Evolutionary conservation across 2,888 invertebrate species (phyloP), one percentile per base, ranked within the genome.

Genomic region (Meloe dianella): DNA sequence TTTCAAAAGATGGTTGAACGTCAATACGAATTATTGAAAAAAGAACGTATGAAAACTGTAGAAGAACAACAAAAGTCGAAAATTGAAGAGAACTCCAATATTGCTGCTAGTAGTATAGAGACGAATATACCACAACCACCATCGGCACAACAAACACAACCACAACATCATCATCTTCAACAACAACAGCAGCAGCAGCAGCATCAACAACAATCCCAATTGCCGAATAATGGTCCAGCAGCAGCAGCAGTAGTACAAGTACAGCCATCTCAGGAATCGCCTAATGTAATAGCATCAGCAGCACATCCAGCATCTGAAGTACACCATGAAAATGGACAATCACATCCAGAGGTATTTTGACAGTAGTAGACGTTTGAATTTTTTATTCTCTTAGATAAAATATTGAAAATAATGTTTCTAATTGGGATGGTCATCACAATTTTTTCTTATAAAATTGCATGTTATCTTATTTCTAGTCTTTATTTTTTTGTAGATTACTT

Each of bases 1-100:
- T 97, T 97, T 84, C 90, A 91, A 70, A 91, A 92, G 73, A 92
- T 98, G 93, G 95, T 98, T 14, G 93, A 95, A 74, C 88, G 92
- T 0, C 94, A 95, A 76, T 89, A 92, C 74, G 95, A 95, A 69
- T 86, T 91, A 73, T 71, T 94, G 82, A 88, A 90, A 47, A 90
- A 91, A 59, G 89, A 91, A 73, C 86, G 88, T 64, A 85, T 88
- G 72, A 89, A 89, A 74, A 83, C 85, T n/a, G 81, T 86, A 32
- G 88, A 88, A 66, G 89, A 89, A 54, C 82, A 82, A 22, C 70
- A 75, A 38, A 80, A 82, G 62, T 77, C 78, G 20, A 84, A 80
- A 72, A 41, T 76, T 17, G 81, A 86, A 83, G 87, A 87, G 83
- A 86, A 85, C 84, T 82, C 70, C 22, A 64, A 61, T 56, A 17